phyloP scores from a whole-genome alignment of 1,140 invertebrate genomes.

The Brachionus sp. region DNA sequence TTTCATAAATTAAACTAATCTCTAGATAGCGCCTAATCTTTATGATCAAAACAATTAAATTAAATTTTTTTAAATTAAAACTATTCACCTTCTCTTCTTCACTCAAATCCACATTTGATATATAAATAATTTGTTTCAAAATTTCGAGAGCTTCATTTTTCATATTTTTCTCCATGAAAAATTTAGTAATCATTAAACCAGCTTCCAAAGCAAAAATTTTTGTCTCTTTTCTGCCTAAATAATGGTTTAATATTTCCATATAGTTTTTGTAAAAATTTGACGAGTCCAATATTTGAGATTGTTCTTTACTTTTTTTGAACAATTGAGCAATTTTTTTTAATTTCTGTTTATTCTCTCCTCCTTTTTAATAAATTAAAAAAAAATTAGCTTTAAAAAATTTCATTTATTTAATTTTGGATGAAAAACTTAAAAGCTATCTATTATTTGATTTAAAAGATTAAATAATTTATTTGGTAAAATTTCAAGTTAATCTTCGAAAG shows the following conservation, averaged over 20 bases:
- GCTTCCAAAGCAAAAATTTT: not conserved
- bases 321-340: not conserved
- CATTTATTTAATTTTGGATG: not conserved
- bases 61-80: no score
- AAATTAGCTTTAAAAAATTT: not conserved
- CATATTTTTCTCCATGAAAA: slow-evolving; percentile 12
- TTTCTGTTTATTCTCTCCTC: not conserved
- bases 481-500: no score
- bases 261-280: not conserved
- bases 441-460: no score
- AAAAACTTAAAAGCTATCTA: no score
- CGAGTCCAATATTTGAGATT: not conserved
- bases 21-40: slow-evolving; percentile 34
- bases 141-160: not conserved
- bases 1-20: slow-evolving; percentile 16
- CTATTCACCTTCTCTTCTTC: slow-evolving; percentile 7
- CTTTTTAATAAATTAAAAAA: not conserved
- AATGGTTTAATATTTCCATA: not conserved
- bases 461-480: no score
- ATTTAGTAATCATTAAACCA: slow-evolving; percentile 10
- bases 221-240: not conserved
- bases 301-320: not conserved
- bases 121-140: not conserved
- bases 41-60: not conserved
- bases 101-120: not conserved